These are phyloP conservation scores for Ditylenchus dipsaci DNA, from an alignment of 1,140 invertebrate genomes.

Conservation along the genomic window DNA sequence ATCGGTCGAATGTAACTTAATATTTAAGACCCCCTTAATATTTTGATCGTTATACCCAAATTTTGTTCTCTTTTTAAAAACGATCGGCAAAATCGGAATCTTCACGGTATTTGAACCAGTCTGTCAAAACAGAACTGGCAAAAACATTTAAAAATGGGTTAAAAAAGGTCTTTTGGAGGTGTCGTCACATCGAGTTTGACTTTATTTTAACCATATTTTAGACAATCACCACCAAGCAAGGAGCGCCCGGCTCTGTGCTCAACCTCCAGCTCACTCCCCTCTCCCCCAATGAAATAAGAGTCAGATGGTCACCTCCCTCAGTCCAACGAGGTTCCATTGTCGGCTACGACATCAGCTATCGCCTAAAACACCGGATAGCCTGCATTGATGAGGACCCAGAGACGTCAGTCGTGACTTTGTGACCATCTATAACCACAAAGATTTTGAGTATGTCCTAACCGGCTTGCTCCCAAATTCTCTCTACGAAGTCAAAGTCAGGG, in stretches of 20 bases:
- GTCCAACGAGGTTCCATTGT: constrained; percentile 50
- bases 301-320: constrained; percentile 48
- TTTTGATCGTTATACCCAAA: too few relatives aligned
- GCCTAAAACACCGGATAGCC: constrained; percentile 54
- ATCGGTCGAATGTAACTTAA: too few relatives aligned
- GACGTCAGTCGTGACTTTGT: constrained; percentile 58
- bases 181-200: too few relatives aligned
- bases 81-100: too few relatives aligned
- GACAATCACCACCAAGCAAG: constrained; percentile 55
- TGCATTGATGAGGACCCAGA: constrained; percentile 57
- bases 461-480: constrained; percentile 56
- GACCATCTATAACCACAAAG: constrained; percentile 58
- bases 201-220: too few relatives aligned
- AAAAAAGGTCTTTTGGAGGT: too few relatives aligned
- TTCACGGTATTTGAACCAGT: too few relatives aligned
- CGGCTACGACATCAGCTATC: constrained; percentile 57
- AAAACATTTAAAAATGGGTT: too few relatives aligned
- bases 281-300: constrained; percentile 54
- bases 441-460: constrained; percentile 56
- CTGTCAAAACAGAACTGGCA: too few relatives aligned
- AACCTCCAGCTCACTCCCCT: constrained; percentile 51
- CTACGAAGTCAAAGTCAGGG: constrained; percentile 52
- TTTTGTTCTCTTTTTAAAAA: too few relatives aligned
- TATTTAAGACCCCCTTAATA: too few relatives aligned
- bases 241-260: constrained; percentile 52